phyloP scores from a whole-genome alignment of 1,140 invertebrate genomes.

The Lordiphosa mommai region DNA sequence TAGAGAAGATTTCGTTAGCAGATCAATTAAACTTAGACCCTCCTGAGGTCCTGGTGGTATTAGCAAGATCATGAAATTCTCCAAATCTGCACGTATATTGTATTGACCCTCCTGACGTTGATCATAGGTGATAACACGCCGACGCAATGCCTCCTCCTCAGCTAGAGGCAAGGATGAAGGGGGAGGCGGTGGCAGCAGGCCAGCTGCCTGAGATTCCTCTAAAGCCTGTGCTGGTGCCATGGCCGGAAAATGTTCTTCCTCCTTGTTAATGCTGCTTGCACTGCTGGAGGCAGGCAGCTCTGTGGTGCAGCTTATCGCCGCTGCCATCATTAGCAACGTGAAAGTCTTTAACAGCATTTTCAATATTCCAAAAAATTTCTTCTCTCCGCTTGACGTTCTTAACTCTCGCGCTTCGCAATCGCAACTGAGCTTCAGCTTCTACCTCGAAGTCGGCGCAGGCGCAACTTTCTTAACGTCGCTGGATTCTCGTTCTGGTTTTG shows the following conservation, averaged over 20 bases:
- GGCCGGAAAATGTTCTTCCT: constrained; percentile 54
- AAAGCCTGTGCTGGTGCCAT: constrained; percentile 34
- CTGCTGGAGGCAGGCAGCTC: constrained; percentile 9
- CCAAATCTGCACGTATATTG: constrained; percentile 84
- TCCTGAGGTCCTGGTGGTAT: constrained; percentile 81
- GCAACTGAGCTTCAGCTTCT: constrained; percentile 65
- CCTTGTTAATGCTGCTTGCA: constrained; percentile 14
- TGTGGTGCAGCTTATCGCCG: constrained; percentile 10
- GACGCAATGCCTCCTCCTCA: constrained; percentile 35
- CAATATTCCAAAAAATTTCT: neutral
- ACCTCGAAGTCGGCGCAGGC: constrained; percentile 48
- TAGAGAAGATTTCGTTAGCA: constrained; percentile 74
- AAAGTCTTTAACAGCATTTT: constrained; percentile 53
- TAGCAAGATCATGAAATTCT: constrained; percentile 83
- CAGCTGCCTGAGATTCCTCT: constrained; percentile 20
- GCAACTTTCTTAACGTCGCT: constrained; percentile 61
- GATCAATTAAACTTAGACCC: constrained; percentile 76
- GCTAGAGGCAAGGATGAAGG: constrained; percentile 4
- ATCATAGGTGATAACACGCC: constrained; percentile 80
- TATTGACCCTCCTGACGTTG: constrained; percentile 84
- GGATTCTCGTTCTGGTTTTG: constrained; percentile 55
- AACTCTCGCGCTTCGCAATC: constrained; percentile 56
- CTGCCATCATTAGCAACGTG: constrained; percentile 19
- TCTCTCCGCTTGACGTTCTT: constrained; percentile 51
- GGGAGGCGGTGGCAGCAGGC: constrained; percentile 23